A percentile compares a stretch with the other conserved stretches of the same genome.
phyloP scores from a whole-genome alignment of 2,888 invertebrate genomes.

The Sylvicola fuscatus region DNA sequence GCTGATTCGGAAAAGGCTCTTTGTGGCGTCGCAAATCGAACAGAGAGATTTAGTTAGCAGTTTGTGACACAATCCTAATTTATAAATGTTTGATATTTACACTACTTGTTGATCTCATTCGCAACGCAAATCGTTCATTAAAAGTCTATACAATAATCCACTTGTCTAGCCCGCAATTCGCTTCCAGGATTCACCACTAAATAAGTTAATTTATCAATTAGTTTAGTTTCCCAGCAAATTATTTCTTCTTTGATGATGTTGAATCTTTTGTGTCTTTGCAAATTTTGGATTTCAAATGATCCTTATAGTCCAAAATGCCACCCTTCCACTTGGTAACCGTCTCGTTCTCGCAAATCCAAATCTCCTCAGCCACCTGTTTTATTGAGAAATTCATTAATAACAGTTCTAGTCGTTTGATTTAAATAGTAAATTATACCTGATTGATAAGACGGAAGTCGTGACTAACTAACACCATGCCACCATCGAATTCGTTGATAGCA shows the following conservation, averaged over 20 bases:
- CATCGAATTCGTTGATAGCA: constrained; percentile 93
- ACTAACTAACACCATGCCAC: constrained; percentile 96
- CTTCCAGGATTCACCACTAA: too few species aligned
- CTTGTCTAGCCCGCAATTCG: too few species aligned
- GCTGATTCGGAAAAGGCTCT: too few species aligned
- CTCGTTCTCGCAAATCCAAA: constrained; percentile 97
- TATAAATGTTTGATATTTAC: too few species aligned
- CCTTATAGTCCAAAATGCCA: constrained; percentile 90
- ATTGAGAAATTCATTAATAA: constrained; percentile 2
- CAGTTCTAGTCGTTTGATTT: not conserved
- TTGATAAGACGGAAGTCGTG: constrained; percentile 99
- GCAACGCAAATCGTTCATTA: too few species aligned
- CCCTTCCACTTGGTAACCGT: constrained; percentile 94
- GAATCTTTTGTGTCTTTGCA: constrained; percentile 29
- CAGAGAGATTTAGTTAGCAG: too few species aligned
- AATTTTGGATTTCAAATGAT: constrained; percentile 75
- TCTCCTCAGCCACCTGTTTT: constrained; percentile 86
- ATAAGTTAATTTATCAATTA: too few species aligned
- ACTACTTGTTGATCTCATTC: too few species aligned
- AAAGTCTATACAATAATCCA: too few species aligned
- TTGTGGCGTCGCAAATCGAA: too few species aligned
- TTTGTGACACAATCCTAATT: too few species aligned
- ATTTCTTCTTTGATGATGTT: constrained; percentile 9
- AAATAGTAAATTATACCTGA: constrained; percentile 42
- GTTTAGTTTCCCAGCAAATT: not conserved